Evolutionary conservation across 2,888 invertebrate species (phyloP), one percentile per base, ranked within the genome.

Genomic region (Eupeodes latifasciatus): DNA sequence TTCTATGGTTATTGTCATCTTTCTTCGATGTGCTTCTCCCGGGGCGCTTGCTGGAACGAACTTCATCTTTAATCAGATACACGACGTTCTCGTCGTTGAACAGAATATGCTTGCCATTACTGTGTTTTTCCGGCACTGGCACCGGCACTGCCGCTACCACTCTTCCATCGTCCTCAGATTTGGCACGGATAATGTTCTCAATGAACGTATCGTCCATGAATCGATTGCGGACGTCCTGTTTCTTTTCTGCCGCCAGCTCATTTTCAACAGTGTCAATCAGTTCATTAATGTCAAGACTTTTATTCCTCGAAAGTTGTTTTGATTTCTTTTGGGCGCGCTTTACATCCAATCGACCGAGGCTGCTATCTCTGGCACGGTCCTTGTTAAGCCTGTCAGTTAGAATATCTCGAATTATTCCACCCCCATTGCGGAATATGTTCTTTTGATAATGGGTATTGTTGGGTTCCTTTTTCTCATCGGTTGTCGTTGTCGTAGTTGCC

Each of bases 1-100:
- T 75, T 47, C 85, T 83, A 74, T 89, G 85, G 12, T 69, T 82
- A n/a, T 72, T 78, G 53, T 90, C 90, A 49, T 84, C 87, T 76
- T 79, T 81, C 3, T 81, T 61, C 3, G 77, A 53, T 6, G 82
- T 49, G 57, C 84, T 80, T 34, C 85, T 81, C 55, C 89, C 88
- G 9, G 19, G n/a, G 0, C 90, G 89, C 40, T 90, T 90, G 19
- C 89, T 91, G 51, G 93, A 92, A 0, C 93, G 93, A 81, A 92
- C 91, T 85, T 93, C 93, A 80, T 93, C 93, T 74, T 93, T 92
- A n/a, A 93, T 93, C 51, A 93, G 90, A 85, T 93, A 93, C n/a
- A 93, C 93, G 0, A 91, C 92, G 49, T 93, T 93, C 79, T 93
- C 93, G 47, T 93, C 93, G 61, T 93, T 93, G 89, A 93, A 93